Conservation (phyloP, 2,797 vertebrate genomes). For the Poecilia gillii region DNA sequence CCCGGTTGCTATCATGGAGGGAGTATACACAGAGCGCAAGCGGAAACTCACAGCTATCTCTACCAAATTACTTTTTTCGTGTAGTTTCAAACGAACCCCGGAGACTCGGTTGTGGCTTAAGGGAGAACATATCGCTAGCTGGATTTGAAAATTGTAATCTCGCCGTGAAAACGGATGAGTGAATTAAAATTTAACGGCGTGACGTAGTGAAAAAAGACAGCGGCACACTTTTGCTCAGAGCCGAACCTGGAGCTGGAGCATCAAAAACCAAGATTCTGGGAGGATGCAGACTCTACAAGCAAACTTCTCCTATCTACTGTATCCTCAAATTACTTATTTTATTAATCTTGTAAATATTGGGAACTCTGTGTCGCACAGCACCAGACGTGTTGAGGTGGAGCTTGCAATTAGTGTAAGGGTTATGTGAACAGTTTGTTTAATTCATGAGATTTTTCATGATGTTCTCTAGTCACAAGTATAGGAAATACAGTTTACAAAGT, state of each 20-base stretch:
- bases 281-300: constrained; percentile 71
- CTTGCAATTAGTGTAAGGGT: background rate
- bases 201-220: constrained; percentile 20
- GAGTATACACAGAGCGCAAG: constrained; percentile 38
- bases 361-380: background rate
- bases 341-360: background rate
- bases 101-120: no score
- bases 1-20: constrained; percentile 56
- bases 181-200: background rate
- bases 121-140: background rate
- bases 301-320: constrained; percentile 71
- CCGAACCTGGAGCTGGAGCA: constrained; percentile 15
- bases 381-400: background rate
- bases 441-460: background rate
- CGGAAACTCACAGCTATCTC: background rate
- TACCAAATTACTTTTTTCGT: background rate
- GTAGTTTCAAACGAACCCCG: background rate
- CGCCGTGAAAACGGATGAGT: constrained; percentile 24
- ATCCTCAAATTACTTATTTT: constrained; percentile 61
- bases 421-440: background rate
- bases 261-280: constrained; percentile 1
- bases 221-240: background rate
- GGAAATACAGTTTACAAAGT: no score
- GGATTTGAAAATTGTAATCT: background rate
- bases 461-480: background rate